These are phyloP conservation scores for Drosophila chauvacae DNA, from an alignment of 1,140 invertebrate species.

Conservation along the genomic window DNA sequence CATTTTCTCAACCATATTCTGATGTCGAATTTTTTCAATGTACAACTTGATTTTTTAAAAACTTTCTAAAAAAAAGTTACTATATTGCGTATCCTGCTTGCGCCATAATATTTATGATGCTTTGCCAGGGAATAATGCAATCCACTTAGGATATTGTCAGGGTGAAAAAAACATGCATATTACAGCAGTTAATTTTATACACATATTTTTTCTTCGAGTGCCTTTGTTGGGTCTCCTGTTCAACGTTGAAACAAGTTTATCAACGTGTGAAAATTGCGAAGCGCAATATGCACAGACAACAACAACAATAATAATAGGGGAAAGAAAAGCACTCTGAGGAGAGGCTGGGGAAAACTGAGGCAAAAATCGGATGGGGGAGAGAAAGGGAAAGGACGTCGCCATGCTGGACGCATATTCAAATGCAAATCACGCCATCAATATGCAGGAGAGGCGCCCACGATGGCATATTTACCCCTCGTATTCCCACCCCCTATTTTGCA, in stretches of 20 bases:
- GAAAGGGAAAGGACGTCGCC: slow-evolving; percentile 26
- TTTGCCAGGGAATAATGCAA: background rate
- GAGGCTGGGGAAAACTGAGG: background rate
- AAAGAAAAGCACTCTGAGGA: background rate
- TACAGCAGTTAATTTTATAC: background rate
- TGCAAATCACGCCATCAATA: slow-evolving; percentile 83
- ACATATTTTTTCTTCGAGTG: slow-evolving; percentile 15
- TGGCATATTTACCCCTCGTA: slow-evolving; percentile 7
- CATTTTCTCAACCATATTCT: too few relatives aligned
- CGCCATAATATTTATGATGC: background rate
- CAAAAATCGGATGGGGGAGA: slow-evolving; percentile 1
- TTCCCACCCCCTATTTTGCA: background rate
- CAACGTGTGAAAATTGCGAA: slow-evolving; percentile 78
- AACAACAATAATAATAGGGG: slow-evolving; percentile 39
- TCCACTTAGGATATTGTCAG: slow-evolving; percentile 8
- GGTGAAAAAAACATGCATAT: background rate
- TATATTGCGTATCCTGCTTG: background rate
- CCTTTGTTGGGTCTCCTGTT: slow-evolving; percentile 35
- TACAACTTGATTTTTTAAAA: too few relatives aligned
- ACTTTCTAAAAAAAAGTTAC: too few relatives aligned
- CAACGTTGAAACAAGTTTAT: slow-evolving; percentile 76
- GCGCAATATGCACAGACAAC: slow-evolving; percentile 61
- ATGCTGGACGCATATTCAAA: slow-evolving; percentile 72
- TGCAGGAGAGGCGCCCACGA: slow-evolving; percentile 44
- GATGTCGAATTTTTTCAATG: too few relatives aligned